A percentile compares a stretch with the other conserved stretches of the same genome.
Evolutionary conservation across 1,140 invertebrate species (phyloP).

Genomic region (Drosophila repleta): DNA sequence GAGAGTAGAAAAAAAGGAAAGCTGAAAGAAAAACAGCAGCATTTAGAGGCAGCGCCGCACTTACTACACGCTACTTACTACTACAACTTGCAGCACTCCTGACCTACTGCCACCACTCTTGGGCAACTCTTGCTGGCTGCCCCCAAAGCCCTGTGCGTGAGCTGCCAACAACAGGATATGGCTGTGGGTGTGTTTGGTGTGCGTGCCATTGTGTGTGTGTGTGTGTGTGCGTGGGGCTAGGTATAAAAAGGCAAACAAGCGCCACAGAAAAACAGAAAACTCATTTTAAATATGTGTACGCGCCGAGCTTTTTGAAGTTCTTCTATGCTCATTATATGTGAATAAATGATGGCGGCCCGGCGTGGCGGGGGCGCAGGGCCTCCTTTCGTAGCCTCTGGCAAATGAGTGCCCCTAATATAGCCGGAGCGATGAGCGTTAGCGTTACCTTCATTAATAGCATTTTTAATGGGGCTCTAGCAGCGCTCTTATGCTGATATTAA

Average conservation of each 20-base stretch:
- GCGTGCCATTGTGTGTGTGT: constrained; percentile 26
- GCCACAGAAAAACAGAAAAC: constrained; percentile 53
- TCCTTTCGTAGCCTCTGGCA: not conserved
- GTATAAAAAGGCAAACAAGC: constrained; percentile 56
- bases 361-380: not conserved
- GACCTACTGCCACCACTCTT: constrained; percentile 61
- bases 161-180: constrained; percentile 31
- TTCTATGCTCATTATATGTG: constrained; percentile 67
- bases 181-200: constrained; percentile 27
- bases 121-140: not conserved
- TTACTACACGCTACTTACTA: constrained; percentile 61
- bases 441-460: constrained; percentile 17
- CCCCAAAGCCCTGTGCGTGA: constrained; percentile 6
- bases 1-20: constrained; percentile 27
- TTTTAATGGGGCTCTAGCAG: constrained; percentile 9
- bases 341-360: constrained; percentile 51
- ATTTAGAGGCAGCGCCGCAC: constrained; percentile 60
- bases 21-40: constrained; percentile 48
- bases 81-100: constrained; percentile 57
- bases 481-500: constrained; percentile 4
- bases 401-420: constrained; percentile 15
- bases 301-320: constrained; percentile 49
- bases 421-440: not conserved
- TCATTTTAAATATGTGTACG: constrained; percentile 72
- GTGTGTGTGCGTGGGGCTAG: constrained; percentile 39